phyloP scores from a whole-genome alignment of 2,113 vertebrate species.

The Corvus cornix region DNA sequence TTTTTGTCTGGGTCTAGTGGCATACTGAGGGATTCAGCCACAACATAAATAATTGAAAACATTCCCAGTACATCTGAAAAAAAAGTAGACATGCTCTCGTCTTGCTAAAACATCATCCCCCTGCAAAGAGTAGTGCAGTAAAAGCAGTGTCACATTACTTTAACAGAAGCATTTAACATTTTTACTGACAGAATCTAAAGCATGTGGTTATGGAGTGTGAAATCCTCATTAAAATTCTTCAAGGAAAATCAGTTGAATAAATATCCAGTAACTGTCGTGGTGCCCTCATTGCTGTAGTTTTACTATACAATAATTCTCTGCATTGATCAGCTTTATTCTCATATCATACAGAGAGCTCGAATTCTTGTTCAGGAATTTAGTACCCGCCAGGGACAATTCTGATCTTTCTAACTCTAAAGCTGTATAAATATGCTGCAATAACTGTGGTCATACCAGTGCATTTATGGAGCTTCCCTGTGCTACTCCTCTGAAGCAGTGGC shows the following conservation, averaged over 20 bases:
- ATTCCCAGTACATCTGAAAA: constrained; percentile 25
- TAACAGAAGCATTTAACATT: constrained; percentile 67
- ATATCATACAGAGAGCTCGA: not conserved
- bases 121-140: constrained; percentile 4
- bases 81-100: constrained; percentile 15
- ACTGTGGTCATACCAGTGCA: not conserved
- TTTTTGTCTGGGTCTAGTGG: constrained; percentile 1
- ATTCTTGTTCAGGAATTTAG: constrained; percentile 18
- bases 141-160: constrained; percentile 51
- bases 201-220: constrained; percentile 68
- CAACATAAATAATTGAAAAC: constrained; percentile 57
- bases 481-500: not conserved
- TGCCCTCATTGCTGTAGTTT: not conserved
- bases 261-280: constrained; percentile 31
- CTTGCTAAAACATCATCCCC: constrained; percentile 44
- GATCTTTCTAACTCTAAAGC: not conserved
- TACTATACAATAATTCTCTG: not conserved
- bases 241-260: constrained; percentile 47
- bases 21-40: constrained; percentile 15
- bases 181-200: constrained; percentile 60
- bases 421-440: not conserved
- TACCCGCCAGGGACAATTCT: not conserved
- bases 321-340: constrained; percentile 32
- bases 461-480: not conserved
- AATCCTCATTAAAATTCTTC: constrained; percentile 70